Percentiles rank a stretch among this genome's conserved stretches.
These are phyloP conservation scores for Drosophila kikkawai DNA, from an alignment of 1,140 invertebrate species.

Conservation along the genomic window DNA sequence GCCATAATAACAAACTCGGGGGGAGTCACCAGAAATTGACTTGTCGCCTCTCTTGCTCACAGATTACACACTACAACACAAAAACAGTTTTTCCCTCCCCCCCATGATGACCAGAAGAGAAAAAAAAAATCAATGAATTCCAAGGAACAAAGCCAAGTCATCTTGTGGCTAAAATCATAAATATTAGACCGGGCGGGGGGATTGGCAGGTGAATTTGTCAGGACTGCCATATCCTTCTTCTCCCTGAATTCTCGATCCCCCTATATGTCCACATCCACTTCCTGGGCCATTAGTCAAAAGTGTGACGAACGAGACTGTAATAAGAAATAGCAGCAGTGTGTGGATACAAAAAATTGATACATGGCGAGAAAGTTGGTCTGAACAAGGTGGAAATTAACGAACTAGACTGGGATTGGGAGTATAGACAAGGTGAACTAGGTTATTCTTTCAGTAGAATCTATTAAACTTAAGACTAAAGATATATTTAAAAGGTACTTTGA, in stretches of 20 bases:
- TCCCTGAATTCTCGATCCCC: background rate
- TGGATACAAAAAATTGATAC: constrained; percentile 17
- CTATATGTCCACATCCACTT: constrained; percentile 28
- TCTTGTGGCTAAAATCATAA: constrained; percentile 72
- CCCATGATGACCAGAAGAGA: constrained; percentile 22
- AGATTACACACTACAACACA: constrained; percentile 67
- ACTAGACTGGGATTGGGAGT: background rate
- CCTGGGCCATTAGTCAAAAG: constrained; percentile 74
- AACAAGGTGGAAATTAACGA: background rate
- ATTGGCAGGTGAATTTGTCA: constrained; percentile 80
- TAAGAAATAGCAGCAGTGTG: constrained; percentile 10
- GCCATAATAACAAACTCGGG: constrained; percentile 76
- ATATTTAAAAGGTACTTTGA: background rate
- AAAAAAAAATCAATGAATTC: constrained; percentile 39
- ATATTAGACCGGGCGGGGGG: constrained; percentile 46
- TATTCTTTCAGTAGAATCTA: background rate
- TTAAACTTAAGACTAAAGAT: background rate
- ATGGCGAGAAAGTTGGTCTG: constrained; percentile 9
- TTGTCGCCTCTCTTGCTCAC: constrained; percentile 66
- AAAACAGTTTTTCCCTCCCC: constrained; percentile 10
- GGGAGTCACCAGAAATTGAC: constrained; percentile 63
- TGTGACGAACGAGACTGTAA: constrained; percentile 60
- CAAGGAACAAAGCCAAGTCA: constrained; percentile 34
- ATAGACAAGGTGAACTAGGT: background rate
- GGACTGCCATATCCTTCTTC: constrained; percentile 5